These are phyloP conservation scores for Echeneis naucrates DNA, from an alignment of 2,797 vertebrate species.

Conservation along the genomic window DNA sequence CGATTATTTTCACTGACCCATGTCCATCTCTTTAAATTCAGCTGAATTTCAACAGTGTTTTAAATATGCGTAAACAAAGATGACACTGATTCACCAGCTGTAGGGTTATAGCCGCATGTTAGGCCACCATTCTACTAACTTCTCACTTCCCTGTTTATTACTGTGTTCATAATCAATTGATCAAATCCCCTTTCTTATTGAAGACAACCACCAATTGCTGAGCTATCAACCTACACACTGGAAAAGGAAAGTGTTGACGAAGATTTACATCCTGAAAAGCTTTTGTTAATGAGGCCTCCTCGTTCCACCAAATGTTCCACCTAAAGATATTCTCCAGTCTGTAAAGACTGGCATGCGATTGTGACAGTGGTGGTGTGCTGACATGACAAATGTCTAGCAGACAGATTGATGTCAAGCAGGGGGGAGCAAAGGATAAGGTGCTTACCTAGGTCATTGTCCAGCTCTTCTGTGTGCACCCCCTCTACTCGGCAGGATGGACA, in stretches of 20 bases:
- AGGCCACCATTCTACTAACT: too few relatives aligned
- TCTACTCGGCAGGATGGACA: conserved; percentile 91
- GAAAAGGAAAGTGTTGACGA: too few relatives aligned
- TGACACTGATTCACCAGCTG: not conserved
- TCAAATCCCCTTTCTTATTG: too few relatives aligned
- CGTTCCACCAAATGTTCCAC: not conserved
- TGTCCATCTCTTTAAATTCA: not conserved
- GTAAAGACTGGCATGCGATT: not conserved
- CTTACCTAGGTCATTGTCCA: conserved; percentile 99
- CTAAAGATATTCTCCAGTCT: not conserved
- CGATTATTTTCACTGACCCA: not conserved
- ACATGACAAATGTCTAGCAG: not conserved
- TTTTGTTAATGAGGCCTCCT: too few relatives aligned
- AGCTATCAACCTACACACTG: not conserved
- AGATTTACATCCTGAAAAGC: too few relatives aligned
- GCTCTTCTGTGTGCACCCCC: conserved; percentile 99
- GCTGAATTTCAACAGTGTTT: not conserved
- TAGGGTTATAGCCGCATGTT: not conserved
- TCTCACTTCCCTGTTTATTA: not conserved
- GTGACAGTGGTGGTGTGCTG: not conserved
- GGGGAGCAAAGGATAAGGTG: conserved; percentile 55
- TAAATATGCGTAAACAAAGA: not conserved
- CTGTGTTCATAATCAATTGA: too few relatives aligned
- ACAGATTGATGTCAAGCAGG: too few relatives aligned
- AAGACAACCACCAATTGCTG: too few relatives aligned